These are phyloP conservation scores for Morus bassanus DNA, from an alignment of 2,797 vertebrate species.

Conservation along the genomic window DNA sequence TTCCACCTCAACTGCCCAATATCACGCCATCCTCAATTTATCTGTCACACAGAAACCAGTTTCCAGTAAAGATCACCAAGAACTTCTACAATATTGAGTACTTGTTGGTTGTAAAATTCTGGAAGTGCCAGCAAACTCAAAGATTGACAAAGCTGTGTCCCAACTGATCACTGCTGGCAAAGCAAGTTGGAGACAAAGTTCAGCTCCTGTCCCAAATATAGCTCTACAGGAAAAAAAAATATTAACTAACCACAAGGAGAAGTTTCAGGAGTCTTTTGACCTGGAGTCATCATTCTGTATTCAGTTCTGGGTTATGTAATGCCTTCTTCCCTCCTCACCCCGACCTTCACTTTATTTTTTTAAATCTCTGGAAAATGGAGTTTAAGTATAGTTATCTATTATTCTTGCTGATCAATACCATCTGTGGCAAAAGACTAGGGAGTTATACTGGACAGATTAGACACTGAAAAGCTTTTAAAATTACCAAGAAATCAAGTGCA, in stretches of 20 bases:
- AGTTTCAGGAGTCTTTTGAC: conserved; percentile 19
- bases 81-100: neutral
- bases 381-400: conserved; percentile 12
- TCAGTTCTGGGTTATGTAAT: neutral
- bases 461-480: neutral
- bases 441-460: conserved; percentile 7
- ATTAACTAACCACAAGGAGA: neutral
- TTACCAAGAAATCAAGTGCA: conserved; percentile 19
- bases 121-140: neutral
- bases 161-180: neutral
- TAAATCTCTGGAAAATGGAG: neutral
- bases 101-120: neutral
- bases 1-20: neutral
- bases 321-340: neutral
- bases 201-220: neutral
- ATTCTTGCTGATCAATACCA: conserved; percentile 30
- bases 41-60: neutral
- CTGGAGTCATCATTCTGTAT: neutral
- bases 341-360: neutral
- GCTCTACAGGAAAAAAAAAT: neutral
- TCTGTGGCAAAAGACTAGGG: neutral
- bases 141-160: neutral
- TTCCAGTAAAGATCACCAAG: neutral
- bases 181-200: conserved; percentile 1
- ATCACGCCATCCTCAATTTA: neutral